A percentile compares a stretch with the other conserved stretches of the same genome.
Evolutionary conservation across 2,888 invertebrate species (phyloP).

Genomic region (Isoperla grammatica): DNA sequence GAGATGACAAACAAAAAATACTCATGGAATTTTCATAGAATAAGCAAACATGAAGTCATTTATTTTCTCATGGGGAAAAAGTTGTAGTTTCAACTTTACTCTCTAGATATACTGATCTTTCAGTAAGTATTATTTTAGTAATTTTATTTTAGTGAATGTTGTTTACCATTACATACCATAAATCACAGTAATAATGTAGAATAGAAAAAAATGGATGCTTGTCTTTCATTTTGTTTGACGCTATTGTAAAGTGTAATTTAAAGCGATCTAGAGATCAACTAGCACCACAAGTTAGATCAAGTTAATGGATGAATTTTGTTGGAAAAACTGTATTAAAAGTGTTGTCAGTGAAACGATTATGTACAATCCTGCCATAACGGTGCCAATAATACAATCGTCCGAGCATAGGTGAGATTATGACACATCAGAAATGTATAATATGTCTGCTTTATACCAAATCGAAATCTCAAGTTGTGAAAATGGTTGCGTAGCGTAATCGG

Average conservation of each 20-base stretch:
- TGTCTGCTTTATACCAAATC: conserved; percentile 26
- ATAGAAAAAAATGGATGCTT: no score
- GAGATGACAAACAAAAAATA: conserved; percentile 24
- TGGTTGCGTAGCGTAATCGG: conserved; percentile 16
- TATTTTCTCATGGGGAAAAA: not conserved
- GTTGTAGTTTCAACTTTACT: not conserved
- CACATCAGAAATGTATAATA: conserved; percentile 4
- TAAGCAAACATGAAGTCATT: conserved; percentile 2
- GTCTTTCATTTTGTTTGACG: no score
- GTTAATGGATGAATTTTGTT: not conserved
- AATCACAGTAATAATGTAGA: no score
- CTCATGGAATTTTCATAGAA: conserved; percentile 14
- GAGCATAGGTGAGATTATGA: conserved; percentile 4
- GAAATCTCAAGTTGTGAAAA: no score
- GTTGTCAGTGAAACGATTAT: conserved; percentile 21
- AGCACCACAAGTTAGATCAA: not conserved
- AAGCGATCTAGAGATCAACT: no score
- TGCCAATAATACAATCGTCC: conserved; percentile 23
- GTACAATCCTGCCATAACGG: conserved; percentile 29
- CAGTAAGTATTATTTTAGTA: conserved; percentile 8
- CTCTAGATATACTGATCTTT: not conserved
- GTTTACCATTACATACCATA: no score
- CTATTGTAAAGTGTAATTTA: no score
- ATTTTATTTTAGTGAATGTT: not conserved
- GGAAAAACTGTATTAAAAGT: conserved; percentile 4